These are phyloP conservation scores for Glaucidium brasilianum DNA, from an alignment of 2,113 vertebrate genomes.

Conservation along the genomic window DNA sequence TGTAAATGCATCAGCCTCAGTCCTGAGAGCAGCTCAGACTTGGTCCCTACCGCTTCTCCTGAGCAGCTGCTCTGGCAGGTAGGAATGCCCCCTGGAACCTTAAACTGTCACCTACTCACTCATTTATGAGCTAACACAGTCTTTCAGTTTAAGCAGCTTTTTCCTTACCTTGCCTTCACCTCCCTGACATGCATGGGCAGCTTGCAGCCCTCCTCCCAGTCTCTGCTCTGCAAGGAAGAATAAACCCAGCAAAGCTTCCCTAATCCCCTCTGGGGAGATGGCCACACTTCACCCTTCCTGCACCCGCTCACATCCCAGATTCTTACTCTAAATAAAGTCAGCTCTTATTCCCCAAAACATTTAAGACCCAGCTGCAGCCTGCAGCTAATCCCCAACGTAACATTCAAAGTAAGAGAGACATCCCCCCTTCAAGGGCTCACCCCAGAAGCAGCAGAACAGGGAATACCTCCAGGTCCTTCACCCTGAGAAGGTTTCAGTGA, in stretches of 20 bases:
- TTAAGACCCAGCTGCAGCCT: not conserved
- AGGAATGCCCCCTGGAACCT: not conserved
- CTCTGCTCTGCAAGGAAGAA: not conserved
- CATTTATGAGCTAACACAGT: not conserved
- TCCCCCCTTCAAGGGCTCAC: not conserved
- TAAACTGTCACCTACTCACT: not conserved
- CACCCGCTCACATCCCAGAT: not conserved
- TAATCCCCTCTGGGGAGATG: not conserved
- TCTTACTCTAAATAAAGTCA: not conserved
- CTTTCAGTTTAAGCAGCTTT: not conserved
- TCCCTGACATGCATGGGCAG: not conserved
- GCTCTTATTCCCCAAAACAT: not conserved
- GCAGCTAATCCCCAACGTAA: not conserved
- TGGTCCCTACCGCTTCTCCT: not conserved
- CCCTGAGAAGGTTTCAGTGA: not conserved
- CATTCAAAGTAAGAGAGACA: not conserved
- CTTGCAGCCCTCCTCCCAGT: not conserved
- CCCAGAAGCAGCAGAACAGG: not conserved
- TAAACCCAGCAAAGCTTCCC: not conserved
- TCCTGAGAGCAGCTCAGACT: accelerated
- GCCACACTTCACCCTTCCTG: not conserved
- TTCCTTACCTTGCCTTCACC: not conserved
- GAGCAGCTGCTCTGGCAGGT: not conserved
- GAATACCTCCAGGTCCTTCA: not conserved
- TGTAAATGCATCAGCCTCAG: not conserved